Conservation (phyloP, 2,113 vertebrate species). For the Phyllopteryx taeniolatus region DNA sequence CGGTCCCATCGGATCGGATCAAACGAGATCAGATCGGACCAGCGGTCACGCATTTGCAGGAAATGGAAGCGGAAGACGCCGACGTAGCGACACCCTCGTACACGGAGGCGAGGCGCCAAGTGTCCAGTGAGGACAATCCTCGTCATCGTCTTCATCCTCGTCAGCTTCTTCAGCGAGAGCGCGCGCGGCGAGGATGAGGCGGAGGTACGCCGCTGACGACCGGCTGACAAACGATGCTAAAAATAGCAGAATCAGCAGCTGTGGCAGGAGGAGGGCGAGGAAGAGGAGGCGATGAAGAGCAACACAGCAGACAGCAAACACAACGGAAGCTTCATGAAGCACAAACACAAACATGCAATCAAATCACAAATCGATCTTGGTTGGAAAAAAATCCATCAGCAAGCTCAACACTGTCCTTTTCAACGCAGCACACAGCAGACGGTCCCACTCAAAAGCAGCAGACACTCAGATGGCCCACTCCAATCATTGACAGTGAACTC, state of each 20-base stretch:
- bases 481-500: neutral
- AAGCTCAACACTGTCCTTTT: neutral
- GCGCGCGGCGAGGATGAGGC: constrained; percentile 14
- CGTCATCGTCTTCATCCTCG: neutral
- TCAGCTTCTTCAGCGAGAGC: constrained; percentile 31
- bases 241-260: constrained; percentile 61
- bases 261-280: constrained; percentile 34
- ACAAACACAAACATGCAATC: no score
- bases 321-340: neutral
- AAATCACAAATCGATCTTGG: neutral
- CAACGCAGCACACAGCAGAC: neutral
- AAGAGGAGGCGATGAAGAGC: constrained; percentile 29
- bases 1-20: no score
- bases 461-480: neutral
- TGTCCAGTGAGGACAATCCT: no score
- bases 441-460: neutral
- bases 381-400: neutral
- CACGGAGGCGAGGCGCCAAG: no score
- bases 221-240: constrained; percentile 62
- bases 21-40: no score
- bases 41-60: no score
- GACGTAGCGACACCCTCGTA: no score
- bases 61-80: no score
- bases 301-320: neutral
- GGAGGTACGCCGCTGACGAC: constrained; percentile 25